Evolutionary conservation across 2,113 vertebrate species (phyloP).

Genomic region (Carettochelys insculpta): DNA sequence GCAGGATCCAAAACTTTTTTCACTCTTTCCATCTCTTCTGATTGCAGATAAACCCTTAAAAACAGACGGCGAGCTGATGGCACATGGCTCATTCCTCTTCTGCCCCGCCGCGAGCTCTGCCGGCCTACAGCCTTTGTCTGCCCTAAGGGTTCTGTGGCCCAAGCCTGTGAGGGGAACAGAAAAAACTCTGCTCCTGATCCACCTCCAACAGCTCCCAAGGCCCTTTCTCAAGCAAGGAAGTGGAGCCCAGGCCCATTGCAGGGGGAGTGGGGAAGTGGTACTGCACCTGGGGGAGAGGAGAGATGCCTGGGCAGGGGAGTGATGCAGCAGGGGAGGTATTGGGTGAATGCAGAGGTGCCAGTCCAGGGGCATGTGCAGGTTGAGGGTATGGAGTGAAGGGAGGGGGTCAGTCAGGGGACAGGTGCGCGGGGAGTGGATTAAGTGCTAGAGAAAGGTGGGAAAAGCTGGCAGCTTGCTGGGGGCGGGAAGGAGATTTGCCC

Average conservation of each 20-base stretch:
- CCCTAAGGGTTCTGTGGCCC: not conserved
- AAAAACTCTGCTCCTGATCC: not conserved
- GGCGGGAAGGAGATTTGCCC: not conserved
- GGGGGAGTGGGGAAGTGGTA: not conserved
- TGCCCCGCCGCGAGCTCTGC: too few relatives aligned
- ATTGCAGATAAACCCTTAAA: not conserved
- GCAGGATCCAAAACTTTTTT: rapidly evolving
- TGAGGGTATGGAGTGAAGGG: too few relatives aligned
- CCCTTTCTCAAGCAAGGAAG: not conserved
- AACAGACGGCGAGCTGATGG: not conserved
- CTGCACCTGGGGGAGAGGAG: not conserved
- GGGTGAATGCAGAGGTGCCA: too few relatives aligned
- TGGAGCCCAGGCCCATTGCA: not conserved
- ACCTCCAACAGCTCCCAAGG: not conserved
- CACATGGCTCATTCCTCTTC: too few relatives aligned
- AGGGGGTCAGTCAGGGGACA: too few relatives aligned
- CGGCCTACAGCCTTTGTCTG: not conserved
- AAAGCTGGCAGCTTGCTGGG: not conserved
- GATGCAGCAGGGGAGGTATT: not conserved
- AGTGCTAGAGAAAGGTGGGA: not conserved
- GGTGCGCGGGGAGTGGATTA: too few relatives aligned
- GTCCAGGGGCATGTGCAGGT: too few relatives aligned
- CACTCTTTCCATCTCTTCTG: not conserved
- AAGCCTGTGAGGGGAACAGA: not conserved
- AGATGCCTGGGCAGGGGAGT: not conserved